A percentile compares a stretch with the other conserved stretches of the same genome.
Conservation (phyloP, 1,140 invertebrate genomes). For the Drosophila cardini region DNA sequence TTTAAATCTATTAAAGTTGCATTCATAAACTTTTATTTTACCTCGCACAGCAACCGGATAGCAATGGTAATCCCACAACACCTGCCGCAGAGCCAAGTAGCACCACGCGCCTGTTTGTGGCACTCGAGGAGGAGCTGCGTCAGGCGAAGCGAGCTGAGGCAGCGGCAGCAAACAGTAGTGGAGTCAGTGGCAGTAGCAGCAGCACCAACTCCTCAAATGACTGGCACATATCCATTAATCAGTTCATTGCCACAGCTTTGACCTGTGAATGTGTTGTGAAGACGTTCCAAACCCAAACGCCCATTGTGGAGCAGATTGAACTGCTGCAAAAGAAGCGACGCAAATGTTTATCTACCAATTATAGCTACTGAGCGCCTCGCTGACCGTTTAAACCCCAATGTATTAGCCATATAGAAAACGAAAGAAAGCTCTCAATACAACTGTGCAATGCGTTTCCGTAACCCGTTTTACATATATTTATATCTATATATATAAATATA, state of each 20-base stretch:
- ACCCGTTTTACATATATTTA: conserved; percentile 67
- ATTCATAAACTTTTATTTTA: neutral
- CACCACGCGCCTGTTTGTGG: conserved; percentile 73
- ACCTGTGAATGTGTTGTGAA: conserved; percentile 71
- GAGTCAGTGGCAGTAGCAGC: conserved; percentile 51
- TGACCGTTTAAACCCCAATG: conserved; percentile 51
- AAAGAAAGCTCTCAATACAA: conserved; percentile 34
- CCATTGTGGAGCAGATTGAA: conserved; percentile 78
- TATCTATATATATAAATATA: conserved; percentile 61
- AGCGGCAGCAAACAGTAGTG: conserved; percentile 21
- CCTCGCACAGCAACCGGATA: conserved; percentile 70
- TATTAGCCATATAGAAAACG: conserved; percentile 62
- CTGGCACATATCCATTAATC: conserved; percentile 82
- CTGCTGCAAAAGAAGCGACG: conserved; percentile 80
- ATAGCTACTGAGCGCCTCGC: conserved; percentile 49
- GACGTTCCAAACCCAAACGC: conserved; percentile 65
- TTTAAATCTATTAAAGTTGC: neutral
- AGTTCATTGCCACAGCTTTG: conserved; percentile 80
- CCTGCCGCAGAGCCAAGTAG: conserved; percentile 70
- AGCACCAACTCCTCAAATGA: conserved; percentile 67
- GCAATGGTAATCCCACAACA: conserved; percentile 81
- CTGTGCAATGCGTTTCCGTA: conserved; percentile 70
- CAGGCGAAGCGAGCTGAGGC: conserved; percentile 40
- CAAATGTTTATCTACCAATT: conserved; percentile 76
- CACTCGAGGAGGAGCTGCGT: conserved; percentile 73